Evolutionary conservation across 1,140 invertebrate genomes (phyloP).

Genomic region (Physella acuta): DNA sequence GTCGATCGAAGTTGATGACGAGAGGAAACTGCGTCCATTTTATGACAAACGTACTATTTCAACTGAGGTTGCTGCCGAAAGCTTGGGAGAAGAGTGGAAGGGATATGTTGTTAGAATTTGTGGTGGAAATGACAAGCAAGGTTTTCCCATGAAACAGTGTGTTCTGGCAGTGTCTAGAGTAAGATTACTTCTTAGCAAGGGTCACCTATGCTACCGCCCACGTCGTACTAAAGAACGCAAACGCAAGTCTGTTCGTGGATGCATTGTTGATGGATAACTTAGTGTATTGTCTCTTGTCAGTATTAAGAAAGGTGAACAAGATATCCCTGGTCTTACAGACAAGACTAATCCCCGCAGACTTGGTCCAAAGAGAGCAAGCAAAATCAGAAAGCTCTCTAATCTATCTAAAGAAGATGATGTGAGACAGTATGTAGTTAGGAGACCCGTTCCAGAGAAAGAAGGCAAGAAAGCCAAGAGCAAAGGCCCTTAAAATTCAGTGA

Average conservation of each 20-base stretch:
- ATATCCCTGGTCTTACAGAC: no score
- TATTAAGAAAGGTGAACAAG: constrained; percentile 96
- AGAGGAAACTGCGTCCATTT: constrained; percentile 95
- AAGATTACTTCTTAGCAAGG: constrained; percentile 90
- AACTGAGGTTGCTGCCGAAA: constrained; percentile 89
- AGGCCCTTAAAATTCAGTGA: constrained; percentile 97
- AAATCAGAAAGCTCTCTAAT: no score
- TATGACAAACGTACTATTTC: constrained; percentile 99
- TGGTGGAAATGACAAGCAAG: constrained; percentile 99
- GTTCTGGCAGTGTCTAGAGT: constrained; percentile 96
- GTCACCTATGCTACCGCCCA: constrained; percentile 96
- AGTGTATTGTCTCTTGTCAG: constrained; percentile 92
- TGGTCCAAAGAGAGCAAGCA: no score
- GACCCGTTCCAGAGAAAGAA: constrained; percentile 88
- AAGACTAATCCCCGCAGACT: no score
- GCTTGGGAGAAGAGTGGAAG: constrained; percentile 97
- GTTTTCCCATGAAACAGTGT: constrained; percentile 99
- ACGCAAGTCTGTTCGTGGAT: constrained; percentile 97
- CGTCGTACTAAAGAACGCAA: constrained; percentile 94
- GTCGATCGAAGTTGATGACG: constrained; percentile 95
- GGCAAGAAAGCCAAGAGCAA: no score
- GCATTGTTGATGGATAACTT: constrained; percentile 96
- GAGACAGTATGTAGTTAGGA: constrained; percentile 91
- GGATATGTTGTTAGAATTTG: constrained; percentile 93
- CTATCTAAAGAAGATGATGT: no score